Evolutionary conservation across 2,113 vertebrate genomes (phyloP).

Genomic region (Rynchops niger): DNA sequence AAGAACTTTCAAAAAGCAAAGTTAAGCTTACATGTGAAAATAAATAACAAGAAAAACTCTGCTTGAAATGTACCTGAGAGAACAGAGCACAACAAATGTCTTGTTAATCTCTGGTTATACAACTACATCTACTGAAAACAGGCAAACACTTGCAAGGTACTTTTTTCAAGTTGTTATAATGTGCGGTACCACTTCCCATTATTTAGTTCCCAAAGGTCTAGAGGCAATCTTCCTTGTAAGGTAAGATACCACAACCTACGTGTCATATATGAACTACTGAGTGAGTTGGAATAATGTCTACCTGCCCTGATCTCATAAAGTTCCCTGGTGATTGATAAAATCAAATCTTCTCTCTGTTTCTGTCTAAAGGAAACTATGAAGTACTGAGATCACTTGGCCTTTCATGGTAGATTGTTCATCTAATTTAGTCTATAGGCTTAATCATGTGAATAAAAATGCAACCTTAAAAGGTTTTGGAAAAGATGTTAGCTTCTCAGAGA

Average conservation of each 20-base stretch:
- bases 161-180: background rate
- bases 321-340: background rate
- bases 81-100: background rate
- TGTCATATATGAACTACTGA: background rate
- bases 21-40: background rate
- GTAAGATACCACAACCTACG: background rate
- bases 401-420: background rate
- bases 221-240: background rate
- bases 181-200: background rate
- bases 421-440: background rate
- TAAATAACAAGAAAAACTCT: background rate
- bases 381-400: background rate
- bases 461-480: background rate
- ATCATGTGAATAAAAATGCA: background rate
- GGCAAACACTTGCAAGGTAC: background rate
- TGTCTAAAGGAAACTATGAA: background rate
- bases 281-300: background rate
- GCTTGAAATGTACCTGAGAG: background rate
- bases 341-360: background rate
- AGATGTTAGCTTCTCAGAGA: background rate
- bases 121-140: background rate
- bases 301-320: background rate
- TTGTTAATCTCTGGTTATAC: background rate
- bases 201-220: background rate
- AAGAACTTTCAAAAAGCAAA: background rate